Conservation (phyloP, 2,113 vertebrate species). For the Pachyramphus minor region DNA sequence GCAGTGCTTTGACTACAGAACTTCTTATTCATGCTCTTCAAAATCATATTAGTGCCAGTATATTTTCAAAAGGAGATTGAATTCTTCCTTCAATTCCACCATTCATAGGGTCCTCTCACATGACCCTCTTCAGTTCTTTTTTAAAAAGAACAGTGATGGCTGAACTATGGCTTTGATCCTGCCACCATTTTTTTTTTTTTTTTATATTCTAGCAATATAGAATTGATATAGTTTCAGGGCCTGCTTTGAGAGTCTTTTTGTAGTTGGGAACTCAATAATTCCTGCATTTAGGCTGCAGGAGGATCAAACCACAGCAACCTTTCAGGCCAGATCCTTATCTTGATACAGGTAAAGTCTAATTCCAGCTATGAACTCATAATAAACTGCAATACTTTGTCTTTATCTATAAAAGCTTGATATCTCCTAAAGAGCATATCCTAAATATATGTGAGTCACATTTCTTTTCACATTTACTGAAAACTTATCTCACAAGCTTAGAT, state of each 20-base stretch:
- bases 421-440: conserved; percentile 43
- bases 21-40: conserved; percentile 52
- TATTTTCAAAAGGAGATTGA: conserved; percentile 46
- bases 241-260: conserved; percentile 50
- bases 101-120: conserved; percentile 19
- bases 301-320: conserved; percentile 32
- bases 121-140: conserved; percentile 21
- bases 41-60: conserved; percentile 44
- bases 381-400: conserved; percentile 29
- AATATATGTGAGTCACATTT: neutral
- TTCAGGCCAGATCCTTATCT: conserved; percentile 24
- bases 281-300: conserved; percentile 31
- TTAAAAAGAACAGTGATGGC: conserved; percentile 29
- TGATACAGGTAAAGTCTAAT: neutral
- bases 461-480: conserved; percentile 27
- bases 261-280: conserved; percentile 53
- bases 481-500: neutral
- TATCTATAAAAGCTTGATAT: conserved; percentile 39
- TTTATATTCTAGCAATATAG: conserved; percentile 13
- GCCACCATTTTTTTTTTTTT: neutral
- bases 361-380: conserved; percentile 19
- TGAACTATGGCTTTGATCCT: conserved; percentile 45
- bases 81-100: conserved; percentile 41
- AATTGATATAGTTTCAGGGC: conserved; percentile 48
- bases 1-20: conserved; percentile 19